Evolutionary conservation across 2,113 vertebrate species (phyloP).

Genomic region (Bagarius yarrelli): DNA sequence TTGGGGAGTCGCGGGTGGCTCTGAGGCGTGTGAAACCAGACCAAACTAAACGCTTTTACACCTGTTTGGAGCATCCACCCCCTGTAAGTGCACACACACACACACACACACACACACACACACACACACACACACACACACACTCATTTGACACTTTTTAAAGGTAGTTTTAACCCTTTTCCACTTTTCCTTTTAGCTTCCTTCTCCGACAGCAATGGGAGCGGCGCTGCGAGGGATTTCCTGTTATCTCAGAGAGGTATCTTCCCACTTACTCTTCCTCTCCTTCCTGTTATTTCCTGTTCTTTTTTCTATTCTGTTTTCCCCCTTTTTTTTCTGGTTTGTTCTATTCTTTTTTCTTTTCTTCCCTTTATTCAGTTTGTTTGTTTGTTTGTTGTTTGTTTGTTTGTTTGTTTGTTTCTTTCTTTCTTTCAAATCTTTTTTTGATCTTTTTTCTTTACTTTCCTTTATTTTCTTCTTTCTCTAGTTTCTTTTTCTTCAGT

Average conservation of each 20-base stretch:
- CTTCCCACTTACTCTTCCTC: conserved; percentile 17
- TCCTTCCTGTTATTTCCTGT: background rate
- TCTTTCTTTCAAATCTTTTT: no score
- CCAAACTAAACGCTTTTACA: conserved; percentile 81
- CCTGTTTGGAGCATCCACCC: conserved; percentile 81
- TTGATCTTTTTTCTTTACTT: no score
- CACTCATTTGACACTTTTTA: conserved; percentile 8
- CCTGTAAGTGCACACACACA: conserved; percentile 64
- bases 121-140: background rate
- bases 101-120: conserved; percentile 1
- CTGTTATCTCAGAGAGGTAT: conserved; percentile 84
- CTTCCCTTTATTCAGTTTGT: no score
- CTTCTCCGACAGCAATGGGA: conserved; percentile 82
- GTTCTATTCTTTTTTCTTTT: no score
- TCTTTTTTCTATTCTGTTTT: background rate
- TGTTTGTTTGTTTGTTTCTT: no score
- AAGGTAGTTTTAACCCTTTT: background rate
- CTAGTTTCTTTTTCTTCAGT: no score
- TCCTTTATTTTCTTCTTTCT: no score
- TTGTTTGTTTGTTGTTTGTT: no score
- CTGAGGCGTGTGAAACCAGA: conserved; percentile 78
- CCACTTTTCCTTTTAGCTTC: conserved; percentile 66
- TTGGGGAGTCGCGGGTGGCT: conserved; percentile 81
- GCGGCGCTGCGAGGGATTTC: conserved; percentile 82
- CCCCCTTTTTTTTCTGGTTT: no score